These are phyloP conservation scores for Sus scrofa DNA, from an alignment of 2,113 vertebrate genomes.

Conservation along the genomic window T2T-Sscrofa CM000825.6:98036501-98037000, in stretches of 20 bases:
- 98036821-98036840: no score
- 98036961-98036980: no score
- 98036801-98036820: no score
- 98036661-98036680: neutral
- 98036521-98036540: neutral
- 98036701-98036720: neutral
- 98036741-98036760: neutral
- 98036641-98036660: neutral
- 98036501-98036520: neutral
- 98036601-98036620: neutral
- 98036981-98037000: no score
- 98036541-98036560: neutral
- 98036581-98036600: neutral
- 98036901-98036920: no score
- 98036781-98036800: no score
- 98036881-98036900: no score
- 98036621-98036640: neutral
- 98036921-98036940: no score
- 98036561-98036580: neutral
- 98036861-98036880: no score
- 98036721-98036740: neutral
- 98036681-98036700: neutral
- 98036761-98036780: no score
- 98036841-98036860: no score
- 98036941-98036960: no score